phyloP scores from a whole-genome alignment of 2,888 invertebrate genomes.

The Octodonta nipae region DNA sequence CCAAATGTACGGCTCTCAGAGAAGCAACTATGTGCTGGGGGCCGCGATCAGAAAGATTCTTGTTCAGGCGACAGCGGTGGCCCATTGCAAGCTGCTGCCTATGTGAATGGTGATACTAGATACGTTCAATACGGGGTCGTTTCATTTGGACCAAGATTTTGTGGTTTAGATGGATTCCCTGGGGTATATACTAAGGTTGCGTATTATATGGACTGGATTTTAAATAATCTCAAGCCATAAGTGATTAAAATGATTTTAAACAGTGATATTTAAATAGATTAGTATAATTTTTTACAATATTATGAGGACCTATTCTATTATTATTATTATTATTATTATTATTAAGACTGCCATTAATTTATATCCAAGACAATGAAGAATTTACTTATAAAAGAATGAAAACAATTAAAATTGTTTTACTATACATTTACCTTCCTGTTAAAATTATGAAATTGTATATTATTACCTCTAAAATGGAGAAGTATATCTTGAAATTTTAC shows the following conservation, averaged over 20 bases:
- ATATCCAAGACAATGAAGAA: too few relatives aligned
- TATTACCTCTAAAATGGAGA: too few relatives aligned
- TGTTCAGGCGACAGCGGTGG: constrained; percentile 59
- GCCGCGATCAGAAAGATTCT: constrained; percentile 43
- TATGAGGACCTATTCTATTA: too few relatives aligned
- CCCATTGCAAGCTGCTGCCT: constrained; percentile 40
- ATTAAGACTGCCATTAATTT: background rate
- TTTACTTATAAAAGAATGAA: too few relatives aligned
- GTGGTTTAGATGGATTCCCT: constrained; percentile 45
- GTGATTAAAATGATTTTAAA: too few relatives aligned
- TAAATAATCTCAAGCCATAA: constrained; percentile 31
- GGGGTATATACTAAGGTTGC: constrained; percentile 56
- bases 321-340: background rate
- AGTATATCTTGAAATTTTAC: too few relatives aligned
- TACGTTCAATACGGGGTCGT: constrained; percentile 46
- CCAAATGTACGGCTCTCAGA: constrained; percentile 19
- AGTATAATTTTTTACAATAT: too few relatives aligned
- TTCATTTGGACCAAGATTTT: constrained; percentile 37
- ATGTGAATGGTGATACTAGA: constrained; percentile 29
- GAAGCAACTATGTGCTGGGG: constrained; percentile 52
- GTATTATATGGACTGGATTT: constrained; percentile 53
- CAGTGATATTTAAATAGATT: too few relatives aligned
- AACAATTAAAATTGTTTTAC: too few relatives aligned
- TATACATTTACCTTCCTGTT: too few relatives aligned
- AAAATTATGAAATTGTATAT: too few relatives aligned